Conservation (phyloP, 2,113 vertebrate genomes). For the Camarhynchus parvulus region DNA sequence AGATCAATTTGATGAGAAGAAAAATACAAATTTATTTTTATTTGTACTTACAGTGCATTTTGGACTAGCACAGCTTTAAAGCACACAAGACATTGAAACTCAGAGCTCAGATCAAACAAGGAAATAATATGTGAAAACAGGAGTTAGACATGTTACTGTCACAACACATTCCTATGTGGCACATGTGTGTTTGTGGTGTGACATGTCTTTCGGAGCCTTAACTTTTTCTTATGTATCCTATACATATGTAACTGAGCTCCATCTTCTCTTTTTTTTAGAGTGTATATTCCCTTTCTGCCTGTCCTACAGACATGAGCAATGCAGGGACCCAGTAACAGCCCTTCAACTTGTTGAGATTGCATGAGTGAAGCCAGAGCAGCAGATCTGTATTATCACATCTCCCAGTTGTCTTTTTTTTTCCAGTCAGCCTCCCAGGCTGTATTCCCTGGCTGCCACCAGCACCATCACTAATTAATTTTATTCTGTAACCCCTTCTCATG, state of each 20-base stretch:
- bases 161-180: background rate
- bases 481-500: background rate
- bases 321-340: background rate
- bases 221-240: background rate
- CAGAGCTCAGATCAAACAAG: background rate
- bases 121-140: background rate
- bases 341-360: background rate
- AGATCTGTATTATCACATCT: background rate
- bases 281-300: background rate
- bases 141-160: background rate
- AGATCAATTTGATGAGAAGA: background rate
- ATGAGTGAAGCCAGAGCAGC: background rate
- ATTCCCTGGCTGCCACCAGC: background rate
- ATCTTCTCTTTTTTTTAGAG: background rate
- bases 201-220: fast-evolving
- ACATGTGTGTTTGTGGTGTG: background rate
- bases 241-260: background rate
- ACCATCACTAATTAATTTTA: background rate
- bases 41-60: background rate
- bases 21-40: background rate
- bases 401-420: background rate
- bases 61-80: background rate
- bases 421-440: background rate
- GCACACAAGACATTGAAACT: background rate
- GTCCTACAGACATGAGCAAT: background rate